A percentile compares a stretch with the other conserved stretches of the same genome.
Evolutionary conservation across 2,888 invertebrate genomes (phyloP).

Genomic region (Patella depressa): DNA sequence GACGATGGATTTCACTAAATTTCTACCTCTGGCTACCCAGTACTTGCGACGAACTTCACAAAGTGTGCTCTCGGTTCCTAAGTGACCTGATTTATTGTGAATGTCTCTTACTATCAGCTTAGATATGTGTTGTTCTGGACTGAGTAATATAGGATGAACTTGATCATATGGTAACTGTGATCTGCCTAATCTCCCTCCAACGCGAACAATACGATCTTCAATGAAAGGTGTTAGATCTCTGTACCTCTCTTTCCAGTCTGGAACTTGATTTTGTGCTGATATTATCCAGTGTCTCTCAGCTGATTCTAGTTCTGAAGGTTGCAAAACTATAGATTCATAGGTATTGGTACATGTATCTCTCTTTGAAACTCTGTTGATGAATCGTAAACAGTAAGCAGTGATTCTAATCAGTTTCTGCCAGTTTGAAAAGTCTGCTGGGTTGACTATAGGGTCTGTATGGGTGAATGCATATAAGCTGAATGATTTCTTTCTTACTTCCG

Average conservation of each 20-base stretch:
- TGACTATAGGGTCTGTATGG: background rate
- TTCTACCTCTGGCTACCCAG: too few species aligned
- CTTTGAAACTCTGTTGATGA: background rate
- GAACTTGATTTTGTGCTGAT: conserved; percentile 10
- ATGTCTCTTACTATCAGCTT: too few species aligned
- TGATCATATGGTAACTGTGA: too few species aligned
- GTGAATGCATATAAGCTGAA: background rate
- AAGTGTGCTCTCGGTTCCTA: too few species aligned
- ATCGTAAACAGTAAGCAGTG: conserved; percentile 21
- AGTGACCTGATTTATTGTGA: too few species aligned
- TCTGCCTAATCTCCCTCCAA: too few species aligned
- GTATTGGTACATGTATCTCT: background rate
- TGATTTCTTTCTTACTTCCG: background rate
- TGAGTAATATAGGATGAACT: too few species aligned
- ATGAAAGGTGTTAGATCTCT: background rate
- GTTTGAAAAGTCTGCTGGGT: conserved; percentile 11
- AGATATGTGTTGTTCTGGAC: too few species aligned
- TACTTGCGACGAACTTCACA: too few species aligned
- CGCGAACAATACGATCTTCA: too few species aligned
- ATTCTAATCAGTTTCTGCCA: conserved; percentile 18
- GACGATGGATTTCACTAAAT: too few species aligned
- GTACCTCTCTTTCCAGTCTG: conserved; percentile 14
- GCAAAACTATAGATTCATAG: background rate
- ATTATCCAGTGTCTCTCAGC: conserved; percentile 15
- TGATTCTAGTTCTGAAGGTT: background rate